Percentiles rank a stretch among this genome's conserved stretches.
Conservation (phyloP, 2,888 invertebrate genomes). For the Ophion slaviceki region DNA sequence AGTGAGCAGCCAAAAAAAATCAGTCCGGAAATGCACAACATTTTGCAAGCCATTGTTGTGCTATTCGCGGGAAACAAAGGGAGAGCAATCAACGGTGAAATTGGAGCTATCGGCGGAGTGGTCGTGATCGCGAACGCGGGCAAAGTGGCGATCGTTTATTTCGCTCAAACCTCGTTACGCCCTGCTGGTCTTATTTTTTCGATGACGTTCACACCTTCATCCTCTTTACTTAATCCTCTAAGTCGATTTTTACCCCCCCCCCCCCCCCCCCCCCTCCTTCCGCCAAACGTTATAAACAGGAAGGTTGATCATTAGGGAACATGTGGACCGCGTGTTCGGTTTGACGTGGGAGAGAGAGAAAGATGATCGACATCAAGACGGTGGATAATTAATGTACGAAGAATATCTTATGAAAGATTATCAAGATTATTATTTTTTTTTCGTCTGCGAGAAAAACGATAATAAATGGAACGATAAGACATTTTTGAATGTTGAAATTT, state of each 20-base stretch:
- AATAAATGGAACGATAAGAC: too few species aligned
- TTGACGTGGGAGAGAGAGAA: neutral
- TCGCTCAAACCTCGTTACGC: neutral
- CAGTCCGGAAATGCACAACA: conserved; percentile 60
- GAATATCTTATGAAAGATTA: too few species aligned
- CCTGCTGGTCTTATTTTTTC: neutral
- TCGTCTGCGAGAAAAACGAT: too few species aligned
- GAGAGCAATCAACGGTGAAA: neutral
- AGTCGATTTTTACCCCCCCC: conserved; percentile 16
- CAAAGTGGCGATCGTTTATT: conserved; percentile 16
- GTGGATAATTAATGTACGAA: neutral
- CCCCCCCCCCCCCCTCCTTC: neutral
- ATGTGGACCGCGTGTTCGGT: neutral
- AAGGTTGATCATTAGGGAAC: conserved; percentile 44
- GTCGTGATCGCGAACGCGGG: conserved; percentile 12
- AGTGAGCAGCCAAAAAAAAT: conserved; percentile 64
- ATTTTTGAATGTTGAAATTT: too few species aligned
- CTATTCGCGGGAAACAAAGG: neutral
- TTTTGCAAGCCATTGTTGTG: conserved; percentile 64
- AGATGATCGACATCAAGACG: neutral
- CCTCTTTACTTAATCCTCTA: conserved; percentile 34
- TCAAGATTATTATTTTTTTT: too few species aligned
- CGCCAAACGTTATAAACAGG: neutral
- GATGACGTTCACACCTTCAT: neutral
- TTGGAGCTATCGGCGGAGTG: neutral